Conservation (phyloP, 2,797 vertebrate genomes). For the Pangasius sanitwongsei region DNA sequence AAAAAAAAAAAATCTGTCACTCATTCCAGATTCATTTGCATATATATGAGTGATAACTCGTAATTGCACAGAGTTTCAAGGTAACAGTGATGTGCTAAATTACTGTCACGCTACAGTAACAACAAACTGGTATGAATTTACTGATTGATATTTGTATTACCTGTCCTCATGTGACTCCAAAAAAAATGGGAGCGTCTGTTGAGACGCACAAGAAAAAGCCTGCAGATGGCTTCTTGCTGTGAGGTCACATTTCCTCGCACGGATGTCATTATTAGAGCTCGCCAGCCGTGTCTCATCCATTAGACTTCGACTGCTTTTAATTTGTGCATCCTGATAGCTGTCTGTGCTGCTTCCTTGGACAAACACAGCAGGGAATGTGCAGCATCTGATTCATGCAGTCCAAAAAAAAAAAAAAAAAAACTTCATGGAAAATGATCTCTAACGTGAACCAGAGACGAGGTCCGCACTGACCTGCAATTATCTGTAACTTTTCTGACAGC, state of each 20-base stretch:
- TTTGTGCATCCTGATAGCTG: slow-evolving; percentile 2
- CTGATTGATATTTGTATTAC: background rate
- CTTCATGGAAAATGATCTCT: background rate
- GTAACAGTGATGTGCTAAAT: too few species aligned
- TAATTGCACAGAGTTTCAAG: too few species aligned
- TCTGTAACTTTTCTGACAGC: background rate
- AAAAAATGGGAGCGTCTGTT: background rate
- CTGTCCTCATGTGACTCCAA: background rate
- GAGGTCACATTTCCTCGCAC: background rate
- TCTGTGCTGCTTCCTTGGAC: background rate
- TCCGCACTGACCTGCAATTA: background rate
- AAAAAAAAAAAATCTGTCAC: too few species aligned
- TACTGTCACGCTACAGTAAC: too few species aligned
- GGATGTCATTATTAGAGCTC: slow-evolving; percentile 1
- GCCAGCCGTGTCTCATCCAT: background rate
- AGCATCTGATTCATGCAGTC: background rate
- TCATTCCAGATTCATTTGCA: too few species aligned
- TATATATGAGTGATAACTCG: too few species aligned
- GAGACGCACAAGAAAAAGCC: background rate
- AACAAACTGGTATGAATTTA: background rate
- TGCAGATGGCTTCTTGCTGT: background rate
- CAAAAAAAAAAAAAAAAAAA: background rate
- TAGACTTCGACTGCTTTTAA: background rate
- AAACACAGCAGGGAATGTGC: background rate
- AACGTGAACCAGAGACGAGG: too few species aligned